These are phyloP conservation scores for Laupala kohalensis DNA, from an alignment of 1,140 invertebrate species.

Conservation along the genomic window DNA sequence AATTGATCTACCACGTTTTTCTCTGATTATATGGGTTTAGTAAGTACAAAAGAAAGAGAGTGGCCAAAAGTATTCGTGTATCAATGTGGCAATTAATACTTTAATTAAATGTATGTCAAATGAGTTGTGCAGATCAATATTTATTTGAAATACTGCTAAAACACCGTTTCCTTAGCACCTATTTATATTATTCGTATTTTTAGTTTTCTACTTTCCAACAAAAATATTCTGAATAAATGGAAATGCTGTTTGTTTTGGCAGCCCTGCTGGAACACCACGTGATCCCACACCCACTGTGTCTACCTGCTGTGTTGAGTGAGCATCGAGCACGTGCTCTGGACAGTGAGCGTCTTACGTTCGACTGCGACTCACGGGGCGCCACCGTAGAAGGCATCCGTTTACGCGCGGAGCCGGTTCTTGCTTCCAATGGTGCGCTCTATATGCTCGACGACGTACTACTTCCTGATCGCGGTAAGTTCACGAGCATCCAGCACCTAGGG, in stretches of 20 bases:
- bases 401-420: constrained; percentile 25
- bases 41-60: too few relatives aligned
- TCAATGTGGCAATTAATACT: too few relatives aligned
- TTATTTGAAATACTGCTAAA: too few relatives aligned
- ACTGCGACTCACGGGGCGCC: constrained; percentile 27
- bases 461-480: constrained; percentile 29
- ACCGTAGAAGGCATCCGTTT: constrained; percentile 26
- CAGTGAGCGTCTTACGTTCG: constrained; percentile 24
- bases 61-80: too few relatives aligned
- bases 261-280: constrained; percentile 33
- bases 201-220: too few relatives aligned
- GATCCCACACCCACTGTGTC: constrained; percentile 31
- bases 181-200: too few relatives aligned
- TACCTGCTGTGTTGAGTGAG: constrained; percentile 31
- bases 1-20: too few relatives aligned
- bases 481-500: neutral
- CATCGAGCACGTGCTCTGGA: constrained; percentile 27
- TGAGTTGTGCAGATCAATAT: too few relatives aligned
- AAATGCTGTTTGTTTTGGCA: constrained; percentile 19
- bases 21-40: too few relatives aligned
- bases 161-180: too few relatives aligned
- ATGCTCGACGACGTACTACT: constrained; percentile 31
- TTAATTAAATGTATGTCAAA: too few relatives aligned
- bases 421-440: constrained; percentile 32
- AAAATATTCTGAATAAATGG: too few relatives aligned